Conservation (phyloP, 2,113 vertebrate species). For the Ifrita kowaldi region DNA sequence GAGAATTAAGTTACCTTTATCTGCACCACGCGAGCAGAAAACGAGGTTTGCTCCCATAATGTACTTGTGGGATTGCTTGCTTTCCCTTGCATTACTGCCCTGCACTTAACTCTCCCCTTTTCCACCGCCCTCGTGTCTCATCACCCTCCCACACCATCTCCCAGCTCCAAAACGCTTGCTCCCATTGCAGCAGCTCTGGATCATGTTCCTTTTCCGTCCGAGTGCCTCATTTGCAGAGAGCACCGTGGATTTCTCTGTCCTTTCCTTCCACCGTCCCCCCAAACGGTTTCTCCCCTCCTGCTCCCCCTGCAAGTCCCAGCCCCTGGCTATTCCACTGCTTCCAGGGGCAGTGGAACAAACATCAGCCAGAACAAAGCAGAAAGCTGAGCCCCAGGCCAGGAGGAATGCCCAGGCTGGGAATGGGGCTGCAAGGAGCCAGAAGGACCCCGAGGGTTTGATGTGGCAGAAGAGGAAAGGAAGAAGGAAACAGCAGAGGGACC, state of each 20-base stretch:
- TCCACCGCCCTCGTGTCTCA: background rate
- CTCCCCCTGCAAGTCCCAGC: background rate
- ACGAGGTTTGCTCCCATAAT: background rate
- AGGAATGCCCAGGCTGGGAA: background rate
- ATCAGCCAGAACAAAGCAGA: background rate
- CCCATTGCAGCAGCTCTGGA: background rate
- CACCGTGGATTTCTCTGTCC: background rate
- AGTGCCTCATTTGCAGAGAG: background rate
- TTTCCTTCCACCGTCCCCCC: background rate
- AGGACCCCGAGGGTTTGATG: background rate
- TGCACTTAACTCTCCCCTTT: background rate
- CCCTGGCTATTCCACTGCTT: background rate
- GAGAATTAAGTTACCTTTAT: background rate
- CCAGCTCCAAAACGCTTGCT: background rate
- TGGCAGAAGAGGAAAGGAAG: background rate
- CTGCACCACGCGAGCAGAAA: background rate
- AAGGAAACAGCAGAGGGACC: background rate
- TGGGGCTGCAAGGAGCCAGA: background rate
- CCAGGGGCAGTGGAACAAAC: fast-evolving
- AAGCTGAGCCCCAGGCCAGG: background rate
- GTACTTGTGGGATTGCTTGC: background rate
- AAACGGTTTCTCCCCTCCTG: background rate
- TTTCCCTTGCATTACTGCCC: background rate
- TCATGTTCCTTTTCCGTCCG: fast-evolving
- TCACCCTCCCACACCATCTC: background rate